Evolutionary conservation across 2,888 invertebrate genomes (phyloP).

Genomic region (Lapara coniferarum): DNA sequence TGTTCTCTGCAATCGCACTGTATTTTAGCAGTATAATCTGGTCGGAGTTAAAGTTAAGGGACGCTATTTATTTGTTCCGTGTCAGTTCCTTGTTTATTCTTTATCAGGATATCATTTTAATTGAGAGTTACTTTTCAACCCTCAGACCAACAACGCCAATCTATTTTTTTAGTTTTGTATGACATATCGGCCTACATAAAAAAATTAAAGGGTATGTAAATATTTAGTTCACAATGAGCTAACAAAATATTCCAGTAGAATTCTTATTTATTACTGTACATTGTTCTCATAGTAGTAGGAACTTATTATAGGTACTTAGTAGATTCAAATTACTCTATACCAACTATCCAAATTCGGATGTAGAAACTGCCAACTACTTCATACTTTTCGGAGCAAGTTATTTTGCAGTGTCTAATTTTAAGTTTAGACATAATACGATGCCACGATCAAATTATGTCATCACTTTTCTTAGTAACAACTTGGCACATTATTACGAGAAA

Average conservation of each 20-base stretch:
- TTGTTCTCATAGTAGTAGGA: background rate
- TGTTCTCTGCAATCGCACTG: slow-evolving; percentile 22
- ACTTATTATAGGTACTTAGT: no score
- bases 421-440: no score
- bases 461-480: no score
- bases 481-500: no score
- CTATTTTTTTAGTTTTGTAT: no score
- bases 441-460: no score
- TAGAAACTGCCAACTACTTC: background rate
- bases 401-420: background rate
- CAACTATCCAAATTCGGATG: background rate
- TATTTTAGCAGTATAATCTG: slow-evolving; percentile 23
- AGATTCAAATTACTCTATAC: background rate
- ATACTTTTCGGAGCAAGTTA: background rate
- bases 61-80: slow-evolving; percentile 2
- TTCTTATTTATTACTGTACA: no score
- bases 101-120: background rate
- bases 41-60: slow-evolving; percentile 7
- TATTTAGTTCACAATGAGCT: no score
- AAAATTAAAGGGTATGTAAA: no score
- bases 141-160: no score
- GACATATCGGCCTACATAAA: no score
- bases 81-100: slow-evolving; percentile 1
- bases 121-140: background rate
- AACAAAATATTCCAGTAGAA: no score